phyloP scores from a whole-genome alignment of 2,113 vertebrate species.

The Larimichthys polyactis region DNA sequence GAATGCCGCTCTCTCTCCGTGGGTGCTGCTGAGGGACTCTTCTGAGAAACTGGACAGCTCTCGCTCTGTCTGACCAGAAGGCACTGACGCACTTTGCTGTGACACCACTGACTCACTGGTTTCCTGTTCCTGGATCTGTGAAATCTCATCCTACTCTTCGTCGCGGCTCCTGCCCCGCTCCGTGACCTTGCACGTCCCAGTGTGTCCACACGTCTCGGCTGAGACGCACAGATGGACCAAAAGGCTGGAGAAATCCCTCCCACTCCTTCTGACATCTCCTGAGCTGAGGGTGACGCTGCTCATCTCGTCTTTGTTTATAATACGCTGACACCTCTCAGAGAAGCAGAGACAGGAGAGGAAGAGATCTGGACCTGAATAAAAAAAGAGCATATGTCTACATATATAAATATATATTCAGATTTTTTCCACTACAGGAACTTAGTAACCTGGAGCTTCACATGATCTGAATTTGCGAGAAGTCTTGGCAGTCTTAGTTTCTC shows the following conservation, averaged over 20 bases:
- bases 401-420: neutral
- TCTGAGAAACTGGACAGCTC: slow-evolving; percentile 53
- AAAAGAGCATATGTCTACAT: neutral
- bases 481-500: no score
- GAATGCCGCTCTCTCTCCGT: slow-evolving; percentile 51
- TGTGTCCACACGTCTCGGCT: slow-evolving; percentile 29
- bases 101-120: slow-evolving; percentile 68
- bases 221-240: slow-evolving; percentile 42
- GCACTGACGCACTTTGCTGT: slow-evolving; percentile 68
- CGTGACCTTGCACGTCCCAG: slow-evolving; percentile 35
- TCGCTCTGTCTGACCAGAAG: slow-evolving; percentile 68
- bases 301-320: neutral
- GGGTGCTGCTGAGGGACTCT: slow-evolving; percentile 35
- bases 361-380: neutral
- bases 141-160: slow-evolving; percentile 58
- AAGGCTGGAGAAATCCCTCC: slow-evolving; percentile 44
- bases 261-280: slow-evolving; percentile 27
- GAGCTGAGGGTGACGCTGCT: slow-evolving; percentile 12
- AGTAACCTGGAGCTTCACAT: neutral
- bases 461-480: no score
- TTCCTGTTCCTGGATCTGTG: slow-evolving; percentile 68
- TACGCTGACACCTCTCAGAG: slow-evolving; percentile 1
- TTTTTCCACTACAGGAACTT: neutral
- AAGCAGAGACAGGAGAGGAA: neutral
- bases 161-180: slow-evolving; percentile 11